A percentile compares a stretch with the other conserved stretches of the same genome.
These are phyloP conservation scores for Aphelinus certus DNA, from an alignment of 1,140 invertebrate species.

Conservation along the genomic window DNA sequence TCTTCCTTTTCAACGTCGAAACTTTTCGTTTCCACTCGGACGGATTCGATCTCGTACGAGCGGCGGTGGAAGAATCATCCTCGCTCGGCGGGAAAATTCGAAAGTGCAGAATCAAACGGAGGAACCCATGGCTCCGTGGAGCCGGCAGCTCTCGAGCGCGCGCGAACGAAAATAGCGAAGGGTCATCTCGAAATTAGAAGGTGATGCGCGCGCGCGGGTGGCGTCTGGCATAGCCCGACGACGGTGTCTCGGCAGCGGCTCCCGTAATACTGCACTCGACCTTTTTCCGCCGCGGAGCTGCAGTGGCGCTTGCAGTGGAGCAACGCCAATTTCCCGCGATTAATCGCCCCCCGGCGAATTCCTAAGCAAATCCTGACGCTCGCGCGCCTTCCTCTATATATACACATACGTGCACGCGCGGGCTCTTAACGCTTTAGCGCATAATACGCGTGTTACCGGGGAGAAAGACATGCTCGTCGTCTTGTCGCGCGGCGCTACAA, in stretches of 20 bases:
- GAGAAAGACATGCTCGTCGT: too few species aligned
- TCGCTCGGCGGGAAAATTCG: too few species aligned
- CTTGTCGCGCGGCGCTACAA: too few species aligned
- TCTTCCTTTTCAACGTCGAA: too few species aligned
- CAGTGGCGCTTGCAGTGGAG: background rate
- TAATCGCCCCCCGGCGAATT: background rate
- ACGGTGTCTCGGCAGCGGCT: background rate
- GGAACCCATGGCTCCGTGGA: background rate
- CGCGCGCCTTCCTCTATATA: too few species aligned
- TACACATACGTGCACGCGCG: too few species aligned
- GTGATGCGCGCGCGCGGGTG: background rate
- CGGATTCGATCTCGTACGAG: too few species aligned
- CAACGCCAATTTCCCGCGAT: constrained; percentile 20
- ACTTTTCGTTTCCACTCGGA: too few species aligned
- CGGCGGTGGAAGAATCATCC: too few species aligned
- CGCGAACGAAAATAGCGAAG: constrained; percentile 15
- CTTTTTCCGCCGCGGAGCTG: background rate
- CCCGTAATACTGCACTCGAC: background rate
- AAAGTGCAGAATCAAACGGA: background rate
- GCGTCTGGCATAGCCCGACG: background rate
- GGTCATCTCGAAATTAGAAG: constrained; percentile 19
- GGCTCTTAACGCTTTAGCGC: too few species aligned
- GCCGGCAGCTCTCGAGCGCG: background rate
- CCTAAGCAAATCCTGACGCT: background rate
- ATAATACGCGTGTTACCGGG: too few species aligned